phyloP scores from a whole-genome alignment of 2,888 invertebrate genomes.

The Pachycephus smyrnensis region DNA sequence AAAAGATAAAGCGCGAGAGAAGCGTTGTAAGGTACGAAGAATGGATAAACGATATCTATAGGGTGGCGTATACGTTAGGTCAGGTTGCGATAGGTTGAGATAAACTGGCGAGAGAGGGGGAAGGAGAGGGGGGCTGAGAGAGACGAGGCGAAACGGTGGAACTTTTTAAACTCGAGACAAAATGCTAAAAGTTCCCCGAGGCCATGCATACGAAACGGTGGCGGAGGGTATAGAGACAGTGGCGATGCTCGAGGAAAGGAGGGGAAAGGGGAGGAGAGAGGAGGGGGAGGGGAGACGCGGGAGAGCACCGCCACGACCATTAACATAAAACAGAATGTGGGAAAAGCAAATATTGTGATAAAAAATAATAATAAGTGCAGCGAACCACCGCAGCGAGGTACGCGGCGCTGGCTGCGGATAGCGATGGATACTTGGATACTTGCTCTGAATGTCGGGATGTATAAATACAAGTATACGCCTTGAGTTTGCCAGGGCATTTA shows the following conservation, averaged over 20 bases:
- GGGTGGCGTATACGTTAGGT: background rate
- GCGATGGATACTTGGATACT: constrained; percentile 15
- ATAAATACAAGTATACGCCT: constrained; percentile 52
- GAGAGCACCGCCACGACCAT: constrained; percentile 47
- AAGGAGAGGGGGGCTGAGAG: background rate
- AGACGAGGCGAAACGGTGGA: background rate
- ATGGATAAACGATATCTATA: background rate
- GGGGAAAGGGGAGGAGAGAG: constrained; percentile 11
- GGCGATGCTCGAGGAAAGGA: background rate
- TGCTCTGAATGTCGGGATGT: constrained; percentile 10
- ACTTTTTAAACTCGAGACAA: constrained; percentile 60
- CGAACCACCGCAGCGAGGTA: background rate
- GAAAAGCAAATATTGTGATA: constrained; percentile 53
- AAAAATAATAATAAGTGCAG: constrained; percentile 36
- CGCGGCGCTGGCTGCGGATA: constrained; percentile 8
- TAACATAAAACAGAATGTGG: constrained; percentile 58
- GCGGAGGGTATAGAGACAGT: constrained; percentile 34
- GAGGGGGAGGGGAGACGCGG: constrained; percentile 18
- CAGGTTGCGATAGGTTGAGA: background rate
- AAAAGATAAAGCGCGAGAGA: background rate
- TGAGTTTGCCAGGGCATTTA: constrained; percentile 59
- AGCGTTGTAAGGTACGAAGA: background rate
- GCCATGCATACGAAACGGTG: constrained; percentile 55
- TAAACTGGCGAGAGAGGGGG: background rate
- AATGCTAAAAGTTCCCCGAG: constrained; percentile 62